Conservation (phyloP, 2,888 invertebrate species). For the Lacanobia oleracea region DNA sequence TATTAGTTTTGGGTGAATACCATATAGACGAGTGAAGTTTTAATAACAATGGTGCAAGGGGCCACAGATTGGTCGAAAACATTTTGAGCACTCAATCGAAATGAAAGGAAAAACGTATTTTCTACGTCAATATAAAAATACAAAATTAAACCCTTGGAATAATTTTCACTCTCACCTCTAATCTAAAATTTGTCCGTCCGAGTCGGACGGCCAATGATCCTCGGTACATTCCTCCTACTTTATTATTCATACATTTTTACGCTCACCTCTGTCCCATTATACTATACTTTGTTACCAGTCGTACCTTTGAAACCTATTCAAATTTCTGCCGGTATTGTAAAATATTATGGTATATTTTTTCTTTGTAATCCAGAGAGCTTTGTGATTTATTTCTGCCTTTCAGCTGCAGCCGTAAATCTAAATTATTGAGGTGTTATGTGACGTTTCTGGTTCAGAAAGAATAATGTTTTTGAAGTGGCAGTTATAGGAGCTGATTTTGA, state of each 20-base stretch:
- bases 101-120: neutral
- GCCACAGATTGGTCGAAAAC: too few species aligned
- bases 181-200: conserved; percentile 31
- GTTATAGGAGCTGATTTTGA: neutral
- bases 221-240: conserved; percentile 11
- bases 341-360: conserved; percentile 31
- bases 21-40: too few species aligned
- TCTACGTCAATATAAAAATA: neutral
- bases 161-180: conserved; percentile 8
- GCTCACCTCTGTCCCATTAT: conserved; percentile 35
- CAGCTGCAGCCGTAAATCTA: conserved; percentile 20
- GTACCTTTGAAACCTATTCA: conserved; percentile 49
- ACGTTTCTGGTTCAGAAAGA: neutral
- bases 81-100: too few species aligned
- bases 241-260: conserved; percentile 61
- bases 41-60: too few species aligned
- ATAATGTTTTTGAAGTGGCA: neutral
- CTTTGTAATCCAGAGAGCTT: conserved; percentile 28
- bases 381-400: conserved; percentile 29
- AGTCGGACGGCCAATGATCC: conserved; percentile 31
- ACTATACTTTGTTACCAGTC: conserved; percentile 36
- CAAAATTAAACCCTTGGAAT: neutral
- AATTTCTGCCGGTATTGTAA: conserved; percentile 36
- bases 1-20: too few species aligned
- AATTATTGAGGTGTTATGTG: conserved; percentile 9